These are phyloP conservation scores for Psephotus haematonotus DNA, from an alignment of 2,113 vertebrate genomes.

Conservation along the genomic window DNA sequence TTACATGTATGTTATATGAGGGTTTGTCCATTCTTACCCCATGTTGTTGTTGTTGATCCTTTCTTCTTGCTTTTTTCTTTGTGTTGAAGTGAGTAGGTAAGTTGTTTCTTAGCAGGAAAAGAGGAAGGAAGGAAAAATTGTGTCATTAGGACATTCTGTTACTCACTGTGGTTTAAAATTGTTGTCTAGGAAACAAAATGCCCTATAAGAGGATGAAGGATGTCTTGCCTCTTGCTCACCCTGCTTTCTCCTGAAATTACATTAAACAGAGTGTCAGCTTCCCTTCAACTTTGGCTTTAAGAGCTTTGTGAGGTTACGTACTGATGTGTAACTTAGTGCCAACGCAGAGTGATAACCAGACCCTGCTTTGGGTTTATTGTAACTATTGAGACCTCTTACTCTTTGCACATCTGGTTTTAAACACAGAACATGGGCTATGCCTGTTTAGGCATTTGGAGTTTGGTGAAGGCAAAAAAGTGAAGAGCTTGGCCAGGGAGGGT, in stretches of 20 bases:
- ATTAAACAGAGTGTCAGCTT: neutral
- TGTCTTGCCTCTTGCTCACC: neutral
- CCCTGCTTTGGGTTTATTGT: neutral
- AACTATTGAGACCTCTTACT: neutral
- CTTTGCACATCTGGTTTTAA: neutral
- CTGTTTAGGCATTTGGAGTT: neutral
- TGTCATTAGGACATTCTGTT: conserved; percentile 42
- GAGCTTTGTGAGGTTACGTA: neutral
- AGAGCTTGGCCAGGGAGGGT: neutral
- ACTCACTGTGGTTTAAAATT: conserved; percentile 13
- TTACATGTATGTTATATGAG: neutral
- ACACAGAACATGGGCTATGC: neutral
- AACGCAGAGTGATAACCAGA: neutral
- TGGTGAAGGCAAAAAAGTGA: neutral
- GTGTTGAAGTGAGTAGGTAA: neutral
- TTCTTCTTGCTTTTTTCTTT: neutral
- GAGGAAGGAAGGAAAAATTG: neutral
- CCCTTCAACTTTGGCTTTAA: neutral
- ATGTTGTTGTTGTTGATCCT: neutral
- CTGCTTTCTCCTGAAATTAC: neutral
- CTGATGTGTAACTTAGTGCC: neutral
- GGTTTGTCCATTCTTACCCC: neutral
- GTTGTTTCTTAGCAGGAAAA: neutral
- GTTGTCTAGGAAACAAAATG: conserved; percentile 71
- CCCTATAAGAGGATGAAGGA: conserved; percentile 34